Conservation (phyloP, 2,797 vertebrate species). For the Parauchenoglanis ngamensis region DNA sequence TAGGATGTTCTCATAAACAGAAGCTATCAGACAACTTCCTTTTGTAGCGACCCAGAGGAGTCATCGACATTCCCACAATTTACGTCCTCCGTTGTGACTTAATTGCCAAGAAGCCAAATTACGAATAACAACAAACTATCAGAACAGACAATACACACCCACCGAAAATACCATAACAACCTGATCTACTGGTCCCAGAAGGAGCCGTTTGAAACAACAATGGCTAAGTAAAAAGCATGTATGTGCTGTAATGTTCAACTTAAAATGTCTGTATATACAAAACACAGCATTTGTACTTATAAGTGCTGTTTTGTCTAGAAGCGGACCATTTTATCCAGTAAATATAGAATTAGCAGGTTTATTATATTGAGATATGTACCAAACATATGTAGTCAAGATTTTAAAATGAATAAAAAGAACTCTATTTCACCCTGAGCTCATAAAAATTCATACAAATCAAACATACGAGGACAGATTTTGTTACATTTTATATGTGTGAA, state of each 20-base stretch:
- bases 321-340: background rate
- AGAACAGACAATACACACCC: background rate
- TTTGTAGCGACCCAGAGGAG: slow-evolving; percentile 6
- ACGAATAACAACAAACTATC: slow-evolving; percentile 9
- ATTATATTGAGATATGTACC: background rate
- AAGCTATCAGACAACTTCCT: slow-evolving; percentile 38
- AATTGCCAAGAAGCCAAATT: background rate
- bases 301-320: background rate
- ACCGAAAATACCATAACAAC: background rate
- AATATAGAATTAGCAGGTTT: background rate
- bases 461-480: background rate
- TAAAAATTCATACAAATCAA: background rate
- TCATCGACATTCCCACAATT: slow-evolving; percentile 36
- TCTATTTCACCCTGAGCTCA: background rate
- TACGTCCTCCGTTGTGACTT: background rate
- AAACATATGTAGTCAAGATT: background rate
- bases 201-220: background rate
- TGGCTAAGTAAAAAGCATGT: background rate
- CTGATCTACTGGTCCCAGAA: background rate
- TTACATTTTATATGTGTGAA: background rate
- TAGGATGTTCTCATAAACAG: slow-evolving; percentile 50
- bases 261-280: background rate
- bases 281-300: background rate
- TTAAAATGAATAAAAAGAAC: background rate
- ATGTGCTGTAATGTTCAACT: background rate